Evolutionary conservation across 2,888 invertebrate genomes (phyloP), one percentile per base, ranked within the genome.

Genomic region (Scaeva pyrastri): DNA sequence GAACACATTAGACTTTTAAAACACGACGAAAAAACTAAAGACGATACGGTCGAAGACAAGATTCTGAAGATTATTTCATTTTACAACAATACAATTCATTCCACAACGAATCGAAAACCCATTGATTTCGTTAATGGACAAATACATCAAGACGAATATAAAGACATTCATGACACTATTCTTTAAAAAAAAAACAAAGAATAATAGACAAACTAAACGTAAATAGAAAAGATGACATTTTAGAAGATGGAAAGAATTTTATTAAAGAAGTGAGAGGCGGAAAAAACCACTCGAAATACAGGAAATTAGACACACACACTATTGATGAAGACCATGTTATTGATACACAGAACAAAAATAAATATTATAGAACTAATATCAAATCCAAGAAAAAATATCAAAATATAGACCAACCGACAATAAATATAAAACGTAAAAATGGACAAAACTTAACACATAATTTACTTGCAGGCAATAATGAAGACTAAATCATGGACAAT

Each of bases 61-160:
- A 16, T 48, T 11, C 10, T 48, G 1, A 48, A 48, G 11, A 48
- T 48, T 19, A 48, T 19, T 0, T 0, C 48, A 3, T 48, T 19
- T 11, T 45, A 45, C 19, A 45, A 45, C 16, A 45, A 45, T 16
- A 45, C 45, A 16, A 45, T 43, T 7, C 43, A 43, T 43, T 43
- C 43, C 7, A 43, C 43, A 43, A 43, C 43, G 1, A 43, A 43
- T 45, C 56, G 39, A 45, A 68, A 68, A 45, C 68, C 58, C 2
- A 48, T 68, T 6, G 76, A 76, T 7, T 58, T 68, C 10, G 23
- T 58, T 2, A 76, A 68, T 36, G 68, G 56, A 3, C 31, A 52
- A 2, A 68, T 70, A 55, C 56, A 76, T n/a, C 55, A 68, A 45
- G 45, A 55, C 45, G 66, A 66, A 56, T 68, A 76, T 12, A 10